Evolutionary conservation across 1,140 invertebrate species (phyloP).

Genomic region (Neuroterus valhalla): DNA sequence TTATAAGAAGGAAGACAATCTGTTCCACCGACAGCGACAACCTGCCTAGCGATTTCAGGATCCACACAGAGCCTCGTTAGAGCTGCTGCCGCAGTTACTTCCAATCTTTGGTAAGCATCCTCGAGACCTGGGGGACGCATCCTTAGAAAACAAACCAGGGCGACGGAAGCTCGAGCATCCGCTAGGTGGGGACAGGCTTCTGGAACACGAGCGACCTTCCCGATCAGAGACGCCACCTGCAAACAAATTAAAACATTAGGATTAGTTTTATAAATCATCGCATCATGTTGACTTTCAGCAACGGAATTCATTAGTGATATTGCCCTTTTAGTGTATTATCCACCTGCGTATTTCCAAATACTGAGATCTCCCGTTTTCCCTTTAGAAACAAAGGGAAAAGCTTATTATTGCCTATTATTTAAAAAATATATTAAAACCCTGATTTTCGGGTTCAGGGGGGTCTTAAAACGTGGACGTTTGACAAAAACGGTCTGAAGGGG

Average conservation of each 20-base stretch:
- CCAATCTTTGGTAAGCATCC: conserved; percentile 83
- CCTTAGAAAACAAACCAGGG: conserved; percentile 86
- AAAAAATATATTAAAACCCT: too few species aligned
- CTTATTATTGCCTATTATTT: too few species aligned
- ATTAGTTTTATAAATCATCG: not conserved
- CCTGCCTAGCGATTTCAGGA: conserved; percentile 81
- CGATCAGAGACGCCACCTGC: conserved; percentile 84
- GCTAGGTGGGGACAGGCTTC: conserved; percentile 79
- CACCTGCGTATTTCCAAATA: too few species aligned
- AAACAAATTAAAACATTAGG: not conserved
- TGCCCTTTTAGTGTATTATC: too few species aligned
- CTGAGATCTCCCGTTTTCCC: too few species aligned
- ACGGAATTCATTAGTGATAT: too few species aligned
- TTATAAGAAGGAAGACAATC: conserved; percentile 80
- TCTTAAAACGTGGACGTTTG: too few species aligned
- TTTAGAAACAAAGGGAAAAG: too few species aligned
- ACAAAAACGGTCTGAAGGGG: too few species aligned
- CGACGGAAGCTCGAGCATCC: conserved; percentile 78
- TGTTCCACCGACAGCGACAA: conserved; percentile 86
- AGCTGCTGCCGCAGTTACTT: conserved; percentile 90
- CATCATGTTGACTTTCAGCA: too few species aligned
- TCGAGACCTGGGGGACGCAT: conserved; percentile 78
- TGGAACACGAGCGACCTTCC: conserved; percentile 84
- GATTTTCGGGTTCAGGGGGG: too few species aligned
- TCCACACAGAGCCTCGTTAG: conserved; percentile 87